Evolutionary conservation across 2,113 vertebrate species (phyloP).

Genomic region (Gasterosteus aculeatus): DNA sequence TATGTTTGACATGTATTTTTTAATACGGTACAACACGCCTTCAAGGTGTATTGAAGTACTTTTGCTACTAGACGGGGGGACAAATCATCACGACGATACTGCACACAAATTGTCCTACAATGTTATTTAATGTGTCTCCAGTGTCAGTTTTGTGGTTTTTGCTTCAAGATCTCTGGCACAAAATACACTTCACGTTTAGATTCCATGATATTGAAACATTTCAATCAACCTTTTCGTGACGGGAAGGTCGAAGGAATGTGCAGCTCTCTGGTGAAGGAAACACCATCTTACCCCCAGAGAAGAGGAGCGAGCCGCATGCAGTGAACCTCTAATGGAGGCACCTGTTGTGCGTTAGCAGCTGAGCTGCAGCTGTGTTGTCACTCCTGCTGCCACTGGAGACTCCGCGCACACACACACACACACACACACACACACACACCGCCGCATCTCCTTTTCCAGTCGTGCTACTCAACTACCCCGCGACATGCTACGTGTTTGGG

Average conservation of each 20-base stretch:
- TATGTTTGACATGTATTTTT: background rate
- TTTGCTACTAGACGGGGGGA: background rate
- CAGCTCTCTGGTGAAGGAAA: background rate
- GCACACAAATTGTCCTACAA: background rate
- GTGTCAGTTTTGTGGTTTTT: no score
- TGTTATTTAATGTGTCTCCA: background rate
- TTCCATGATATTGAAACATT: background rate
- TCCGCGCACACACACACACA: background rate
- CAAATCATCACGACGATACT: background rate
- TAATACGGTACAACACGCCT: background rate
- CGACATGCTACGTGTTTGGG: background rate
- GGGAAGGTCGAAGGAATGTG: background rate
- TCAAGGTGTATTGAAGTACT: background rate
- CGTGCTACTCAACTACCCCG: background rate
- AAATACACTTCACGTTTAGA: background rate
- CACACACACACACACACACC: no score
- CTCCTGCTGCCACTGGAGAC: conserved; percentile 21
- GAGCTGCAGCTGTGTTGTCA: conserved; percentile 54
- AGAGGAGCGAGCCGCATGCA: background rate
- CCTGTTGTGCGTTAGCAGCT: conserved; percentile 46
- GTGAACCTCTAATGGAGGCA: conserved; percentile 40
- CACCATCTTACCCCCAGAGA: background rate
- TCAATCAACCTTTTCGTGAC: background rate
- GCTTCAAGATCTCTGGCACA: background rate
- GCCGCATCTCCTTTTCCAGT: background rate